Percentiles rank a stretch among this genome's conserved stretches.
Evolutionary conservation across 1,140 invertebrate species (phyloP).

Genomic region (Portunus trituberculatus): DNA sequence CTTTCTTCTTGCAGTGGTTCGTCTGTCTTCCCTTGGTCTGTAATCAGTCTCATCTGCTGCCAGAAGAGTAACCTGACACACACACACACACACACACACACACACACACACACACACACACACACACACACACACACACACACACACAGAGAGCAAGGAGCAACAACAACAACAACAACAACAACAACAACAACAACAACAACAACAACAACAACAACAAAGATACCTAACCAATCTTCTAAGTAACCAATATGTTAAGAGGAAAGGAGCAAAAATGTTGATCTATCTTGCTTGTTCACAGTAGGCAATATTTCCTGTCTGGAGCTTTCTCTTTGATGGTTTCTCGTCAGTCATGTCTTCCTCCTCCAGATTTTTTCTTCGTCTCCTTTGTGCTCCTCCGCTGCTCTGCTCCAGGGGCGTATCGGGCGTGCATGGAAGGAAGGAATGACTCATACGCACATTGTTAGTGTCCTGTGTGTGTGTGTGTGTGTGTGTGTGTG

Average conservation of each 20-base stretch:
- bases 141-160: background rate
- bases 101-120: slow-evolving; percentile 51
- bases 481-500: background rate
- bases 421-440: no score
- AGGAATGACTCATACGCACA: no score
- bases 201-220: background rate
- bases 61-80: background rate
- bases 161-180: background rate
- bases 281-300: background rate
- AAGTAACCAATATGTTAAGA: background rate
- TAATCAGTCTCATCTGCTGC: background rate
- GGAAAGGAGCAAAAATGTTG: background rate
- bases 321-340: background rate
- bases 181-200: background rate
- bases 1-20: background rate
- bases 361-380: background rate
- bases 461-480: no score
- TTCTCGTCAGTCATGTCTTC: background rate
- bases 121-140: slow-evolving; percentile 35
- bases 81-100: slow-evolving; percentile 56
- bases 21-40: background rate
- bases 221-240: background rate
- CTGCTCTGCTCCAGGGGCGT: background rate
- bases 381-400: background rate
- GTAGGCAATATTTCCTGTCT: background rate